Evolutionary conservation across 1,140 invertebrate genomes (phyloP).

Genomic region (Aphidius gifuensis): DNA sequence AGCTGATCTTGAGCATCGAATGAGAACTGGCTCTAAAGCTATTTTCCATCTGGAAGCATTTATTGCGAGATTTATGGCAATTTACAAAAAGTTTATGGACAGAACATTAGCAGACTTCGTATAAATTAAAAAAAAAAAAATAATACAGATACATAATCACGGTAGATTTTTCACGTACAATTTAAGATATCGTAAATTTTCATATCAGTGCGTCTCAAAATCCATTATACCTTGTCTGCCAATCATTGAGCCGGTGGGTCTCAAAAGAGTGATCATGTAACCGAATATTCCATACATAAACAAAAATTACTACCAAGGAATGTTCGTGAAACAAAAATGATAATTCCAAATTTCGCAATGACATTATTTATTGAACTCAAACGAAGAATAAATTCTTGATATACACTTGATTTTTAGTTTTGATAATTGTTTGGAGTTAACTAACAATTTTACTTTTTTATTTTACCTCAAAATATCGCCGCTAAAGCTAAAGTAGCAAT

Average conservation of each 20-base stretch:
- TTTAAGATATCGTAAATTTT: not conserved
- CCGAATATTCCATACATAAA: no score
- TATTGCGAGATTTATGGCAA: conserved; percentile 92
- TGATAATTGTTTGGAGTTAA: no score
- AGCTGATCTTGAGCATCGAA: conserved; percentile 85
- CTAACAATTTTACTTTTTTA: not conserved
- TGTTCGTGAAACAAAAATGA: no score
- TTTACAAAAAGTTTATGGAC: conserved; percentile 85
- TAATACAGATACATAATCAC: conserved; percentile 1
- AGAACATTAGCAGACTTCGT: conserved; percentile 47
- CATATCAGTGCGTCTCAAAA: no score
- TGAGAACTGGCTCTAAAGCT: conserved; percentile 87
- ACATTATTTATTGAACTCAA: no score
- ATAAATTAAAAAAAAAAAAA: conserved; percentile 32
- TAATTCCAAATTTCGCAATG: no score
- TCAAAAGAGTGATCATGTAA: no score
- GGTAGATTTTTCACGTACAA: not conserved
- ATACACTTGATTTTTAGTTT: no score
- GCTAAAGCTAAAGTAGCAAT: conserved; percentile 39
- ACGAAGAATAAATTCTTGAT: no score
- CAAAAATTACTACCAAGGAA: no score
- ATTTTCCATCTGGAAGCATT: conserved; percentile 98
- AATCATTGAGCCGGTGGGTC: no score
- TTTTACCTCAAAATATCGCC: conserved; percentile 29
- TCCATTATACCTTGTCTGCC: no score